Percentiles rank a stretch among this genome's conserved stretches.
Evolutionary conservation across 2,113 vertebrate species (phyloP).

Genomic region (Hypocryptadius cinnamomeus): DNA sequence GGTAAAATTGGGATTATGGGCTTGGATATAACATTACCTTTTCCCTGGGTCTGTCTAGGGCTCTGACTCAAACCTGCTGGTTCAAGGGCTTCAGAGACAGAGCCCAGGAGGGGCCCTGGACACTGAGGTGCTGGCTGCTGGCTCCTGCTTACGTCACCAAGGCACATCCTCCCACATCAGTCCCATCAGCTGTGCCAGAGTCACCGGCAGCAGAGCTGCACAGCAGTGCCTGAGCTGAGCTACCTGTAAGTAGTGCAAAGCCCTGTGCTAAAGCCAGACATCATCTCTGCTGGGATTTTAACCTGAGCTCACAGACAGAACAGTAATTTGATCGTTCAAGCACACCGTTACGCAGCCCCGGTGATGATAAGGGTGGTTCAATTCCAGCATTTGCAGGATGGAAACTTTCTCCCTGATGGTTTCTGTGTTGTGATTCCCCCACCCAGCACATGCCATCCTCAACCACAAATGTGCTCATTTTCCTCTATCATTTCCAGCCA

Average conservation of each 20-base stretch:
- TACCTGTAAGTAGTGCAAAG: background rate
- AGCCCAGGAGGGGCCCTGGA: background rate
- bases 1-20: background rate
- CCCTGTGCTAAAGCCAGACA: background rate
- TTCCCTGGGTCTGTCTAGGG: background rate
- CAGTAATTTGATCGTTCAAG: background rate
- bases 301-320: background rate
- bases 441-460: background rate
- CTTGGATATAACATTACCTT: background rate
- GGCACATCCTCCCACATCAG: accelerated
- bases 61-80: background rate
- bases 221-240: background rate
- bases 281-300: background rate
- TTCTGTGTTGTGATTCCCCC: background rate
- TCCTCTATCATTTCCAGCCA: background rate
- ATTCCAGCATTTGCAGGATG: background rate
- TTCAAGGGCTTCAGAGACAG: background rate
- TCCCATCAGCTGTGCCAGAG: background rate
- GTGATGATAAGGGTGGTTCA: background rate
- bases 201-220: background rate
- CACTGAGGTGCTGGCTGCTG: background rate
- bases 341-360: background rate
- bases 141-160: accelerated
- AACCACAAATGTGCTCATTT: background rate
- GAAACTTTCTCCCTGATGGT: background rate